A percentile compares a stretch with the other conserved stretches of the same genome.
Evolutionary conservation across 1,140 invertebrate genomes (phyloP).

Genomic region (Galleria mellonella): DNA sequence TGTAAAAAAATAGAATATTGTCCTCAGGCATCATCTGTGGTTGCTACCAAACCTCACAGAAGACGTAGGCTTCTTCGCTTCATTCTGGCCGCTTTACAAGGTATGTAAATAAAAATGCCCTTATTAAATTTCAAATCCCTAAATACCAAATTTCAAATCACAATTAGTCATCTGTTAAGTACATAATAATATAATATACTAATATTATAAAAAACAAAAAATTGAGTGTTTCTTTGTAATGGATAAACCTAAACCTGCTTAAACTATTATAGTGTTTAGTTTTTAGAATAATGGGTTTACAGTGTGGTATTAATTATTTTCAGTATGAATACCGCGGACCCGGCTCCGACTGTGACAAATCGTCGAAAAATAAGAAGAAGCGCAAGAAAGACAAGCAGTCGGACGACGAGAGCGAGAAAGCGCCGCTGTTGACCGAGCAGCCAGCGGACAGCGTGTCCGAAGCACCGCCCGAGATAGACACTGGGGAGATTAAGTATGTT

Average conservation of each 20-base stretch:
- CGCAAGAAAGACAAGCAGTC: slow-evolving; percentile 87
- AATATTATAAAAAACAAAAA: too few relatives aligned
- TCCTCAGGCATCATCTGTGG: slow-evolving; percentile 92
- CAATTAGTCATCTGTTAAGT: too few relatives aligned
- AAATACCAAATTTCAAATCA: too few relatives aligned
- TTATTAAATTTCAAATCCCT: too few relatives aligned
- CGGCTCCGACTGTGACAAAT: slow-evolving; percentile 55
- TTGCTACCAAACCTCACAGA: slow-evolving; percentile 98
- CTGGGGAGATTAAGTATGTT: slow-evolving; percentile 33
- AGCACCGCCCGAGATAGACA: background rate
- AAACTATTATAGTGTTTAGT: too few relatives aligned
- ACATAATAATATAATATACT: too few relatives aligned
- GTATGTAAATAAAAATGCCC: too few relatives aligned
- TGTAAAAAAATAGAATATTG: too few relatives aligned
- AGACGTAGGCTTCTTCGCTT: slow-evolving; percentile 98
- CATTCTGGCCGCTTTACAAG: slow-evolving; percentile 98
- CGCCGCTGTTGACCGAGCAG: slow-evolving; percentile 24
- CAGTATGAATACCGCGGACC: slow-evolving; percentile 86
- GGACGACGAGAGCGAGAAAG: slow-evolving; percentile 78
- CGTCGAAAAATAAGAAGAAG: slow-evolving; percentile 80
- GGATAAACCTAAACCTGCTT: too few relatives aligned
- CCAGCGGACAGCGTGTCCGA: background rate
- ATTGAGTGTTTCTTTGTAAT: too few relatives aligned
- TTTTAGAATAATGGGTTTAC: too few relatives aligned
- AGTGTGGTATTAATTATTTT: too few relatives aligned